Conservation (phyloP, 2,888 invertebrate genomes). For the Meloe dianella region DNA sequence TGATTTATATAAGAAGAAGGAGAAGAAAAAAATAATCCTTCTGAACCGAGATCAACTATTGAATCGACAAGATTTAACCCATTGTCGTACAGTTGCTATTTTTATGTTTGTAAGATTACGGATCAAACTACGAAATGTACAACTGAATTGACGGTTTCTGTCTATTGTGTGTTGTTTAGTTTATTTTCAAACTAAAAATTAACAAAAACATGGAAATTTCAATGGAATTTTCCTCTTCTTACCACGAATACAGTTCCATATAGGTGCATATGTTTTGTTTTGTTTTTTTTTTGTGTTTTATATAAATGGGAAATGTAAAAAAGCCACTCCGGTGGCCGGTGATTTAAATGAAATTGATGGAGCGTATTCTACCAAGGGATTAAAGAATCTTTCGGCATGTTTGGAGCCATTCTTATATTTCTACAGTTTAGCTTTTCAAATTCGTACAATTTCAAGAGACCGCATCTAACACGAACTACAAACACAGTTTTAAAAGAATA, state of each 20-base stretch:
- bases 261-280: neutral
- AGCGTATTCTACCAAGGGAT: conserved; percentile 37
- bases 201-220: neutral
- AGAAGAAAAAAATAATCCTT: neutral
- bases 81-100: neutral
- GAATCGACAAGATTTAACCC: neutral
- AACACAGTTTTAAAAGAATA: conserved; percentile 32
- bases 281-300: neutral
- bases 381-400: conserved; percentile 39
- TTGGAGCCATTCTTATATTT: conserved; percentile 34
- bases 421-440: conserved; percentile 31
- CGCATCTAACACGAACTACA: conserved; percentile 42
- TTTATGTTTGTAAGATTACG: neutral
- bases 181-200: no score
- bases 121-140: neutral
- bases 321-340: conserved; percentile 32
- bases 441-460: conserved; percentile 33
- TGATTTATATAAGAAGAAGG: no score
- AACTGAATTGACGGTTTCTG: neutral
- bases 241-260: neutral
- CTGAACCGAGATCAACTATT: neutral
- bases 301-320: neutral
- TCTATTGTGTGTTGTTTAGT: neutral
- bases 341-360: conserved; percentile 41
- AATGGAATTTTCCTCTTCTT: neutral